phyloP scores from a whole-genome alignment of 2,113 vertebrate species.

The Tetrax tetrax region DNA sequence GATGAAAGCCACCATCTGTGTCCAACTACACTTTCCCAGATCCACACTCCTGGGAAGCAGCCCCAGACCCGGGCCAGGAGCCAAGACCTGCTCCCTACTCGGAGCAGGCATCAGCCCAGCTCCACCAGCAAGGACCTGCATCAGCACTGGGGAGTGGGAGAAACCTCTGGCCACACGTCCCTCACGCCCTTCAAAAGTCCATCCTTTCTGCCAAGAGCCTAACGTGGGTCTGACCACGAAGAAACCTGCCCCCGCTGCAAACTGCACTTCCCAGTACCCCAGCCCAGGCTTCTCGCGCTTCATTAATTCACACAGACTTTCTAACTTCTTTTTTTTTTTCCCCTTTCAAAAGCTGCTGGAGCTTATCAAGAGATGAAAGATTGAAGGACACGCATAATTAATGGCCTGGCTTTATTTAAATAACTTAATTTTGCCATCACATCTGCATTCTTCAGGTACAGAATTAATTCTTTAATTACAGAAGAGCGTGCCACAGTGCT shows the following conservation, averaged over 20 bases:
- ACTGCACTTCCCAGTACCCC: not conserved
- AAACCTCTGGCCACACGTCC: not conserved
- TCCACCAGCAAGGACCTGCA: not conserved
- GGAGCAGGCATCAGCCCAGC: not conserved
- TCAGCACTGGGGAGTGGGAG: fast-evolving
- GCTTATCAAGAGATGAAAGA: slow-evolving; percentile 46
- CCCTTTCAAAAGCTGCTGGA: not conserved
- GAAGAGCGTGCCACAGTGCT: not conserved
- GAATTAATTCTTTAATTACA: slow-evolving; percentile 60
- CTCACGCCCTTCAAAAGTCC: no score
- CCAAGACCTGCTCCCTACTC: not conserved
- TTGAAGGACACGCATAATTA: slow-evolving; percentile 52
- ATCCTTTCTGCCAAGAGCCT: not conserved
- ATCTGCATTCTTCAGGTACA: slow-evolving; percentile 37
- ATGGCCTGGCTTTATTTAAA: slow-evolving; percentile 32
- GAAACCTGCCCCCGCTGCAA: not conserved
- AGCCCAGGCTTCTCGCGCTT: not conserved
- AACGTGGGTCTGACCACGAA: fast-evolving
- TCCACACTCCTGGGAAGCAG: not conserved
- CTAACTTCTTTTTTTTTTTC: not conserved
- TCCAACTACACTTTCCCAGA: fast-evolving
- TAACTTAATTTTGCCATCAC: slow-evolving; percentile 16
- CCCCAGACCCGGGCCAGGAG: not conserved
- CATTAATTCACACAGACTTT: not conserved
- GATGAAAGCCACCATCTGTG: not conserved